These are phyloP conservation scores for Cephus pulcher DNA, from an alignment of 2,888 invertebrate genomes.

Conservation along the genomic window DNA sequence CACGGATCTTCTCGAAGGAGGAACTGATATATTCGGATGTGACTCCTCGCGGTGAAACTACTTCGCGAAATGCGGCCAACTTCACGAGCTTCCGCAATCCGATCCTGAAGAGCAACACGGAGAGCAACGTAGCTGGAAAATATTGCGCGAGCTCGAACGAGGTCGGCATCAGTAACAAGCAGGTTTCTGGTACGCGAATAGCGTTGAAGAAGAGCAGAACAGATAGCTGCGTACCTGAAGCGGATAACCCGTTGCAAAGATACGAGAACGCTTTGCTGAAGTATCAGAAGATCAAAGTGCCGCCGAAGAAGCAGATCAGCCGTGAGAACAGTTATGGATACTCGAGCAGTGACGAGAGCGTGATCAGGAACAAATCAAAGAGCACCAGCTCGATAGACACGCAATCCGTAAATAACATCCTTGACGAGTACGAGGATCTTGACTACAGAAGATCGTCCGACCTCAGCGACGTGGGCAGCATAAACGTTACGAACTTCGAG, in stretches of 20 bases:
- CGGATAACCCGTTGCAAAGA: constrained; percentile 39
- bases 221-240: constrained; percentile 18
- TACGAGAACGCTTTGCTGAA: constrained; percentile 44
- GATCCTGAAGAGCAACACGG: constrained; percentile 13
- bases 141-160: constrained; percentile 1
- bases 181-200: constrained; percentile 8
- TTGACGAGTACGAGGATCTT: constrained; percentile 58
- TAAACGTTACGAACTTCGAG: constrained; percentile 51
- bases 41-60: neutral
- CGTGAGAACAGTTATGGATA: constrained; percentile 36
- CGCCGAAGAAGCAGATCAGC: constrained; percentile 30
- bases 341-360: constrained; percentile 55
- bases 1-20: constrained; percentile 31
- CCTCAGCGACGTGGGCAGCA: constrained; percentile 50
- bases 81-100: constrained; percentile 10
- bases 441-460: constrained; percentile 53
- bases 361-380: constrained; percentile 49
- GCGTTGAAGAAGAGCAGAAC: constrained; percentile 18
- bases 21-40: constrained; percentile 29
- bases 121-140: constrained; percentile 8
- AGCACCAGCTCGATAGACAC: constrained; percentile 58
- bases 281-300: constrained; percentile 39
- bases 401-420: constrained; percentile 57
- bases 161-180: constrained; percentile 13
- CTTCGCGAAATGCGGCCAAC: neutral